These are phyloP conservation scores for Urosaurus nigricauda DNA, from an alignment of 2,797 vertebrate genomes.

Conservation along the genomic window DNA sequence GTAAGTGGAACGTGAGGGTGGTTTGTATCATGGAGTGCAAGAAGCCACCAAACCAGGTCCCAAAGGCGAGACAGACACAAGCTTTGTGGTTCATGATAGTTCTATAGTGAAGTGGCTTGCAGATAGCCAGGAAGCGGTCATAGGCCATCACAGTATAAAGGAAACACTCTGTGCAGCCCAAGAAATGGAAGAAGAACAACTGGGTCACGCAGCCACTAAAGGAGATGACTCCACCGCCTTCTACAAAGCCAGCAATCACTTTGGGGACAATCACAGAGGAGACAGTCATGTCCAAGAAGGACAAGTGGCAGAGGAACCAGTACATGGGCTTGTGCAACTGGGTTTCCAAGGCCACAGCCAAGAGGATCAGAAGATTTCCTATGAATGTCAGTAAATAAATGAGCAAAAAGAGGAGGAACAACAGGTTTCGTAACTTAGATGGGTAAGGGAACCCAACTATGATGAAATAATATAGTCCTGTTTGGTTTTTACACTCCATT, in stretches of 20 bases:
- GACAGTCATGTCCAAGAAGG: conserved; percentile 72
- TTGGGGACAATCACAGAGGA: conserved; percentile 72
- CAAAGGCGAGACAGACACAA: conserved; percentile 65
- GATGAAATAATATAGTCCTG: conserved; percentile 59
- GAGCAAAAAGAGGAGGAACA: conserved; percentile 66
- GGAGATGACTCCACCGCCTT: conserved; percentile 57
- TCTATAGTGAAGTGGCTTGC: conserved; percentile 68
- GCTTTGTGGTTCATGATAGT: conserved; percentile 60
- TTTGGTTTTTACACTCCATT: conserved; percentile 62
- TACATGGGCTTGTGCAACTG: conserved; percentile 71
- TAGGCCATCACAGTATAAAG: conserved; percentile 74
- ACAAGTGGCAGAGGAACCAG: conserved; percentile 73
- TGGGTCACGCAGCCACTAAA: conserved; percentile 68
- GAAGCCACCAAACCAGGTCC: conserved; percentile 70
- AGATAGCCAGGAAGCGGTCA: conserved; percentile 72
- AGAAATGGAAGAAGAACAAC: conserved; percentile 72
- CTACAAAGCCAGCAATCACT: conserved; percentile 67
- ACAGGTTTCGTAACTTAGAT: conserved; percentile 17
- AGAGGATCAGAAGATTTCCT: conserved; percentile 70
- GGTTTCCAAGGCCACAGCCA: conserved; percentile 56
- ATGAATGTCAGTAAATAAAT: conserved; percentile 66
- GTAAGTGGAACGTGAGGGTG: conserved; percentile 62
- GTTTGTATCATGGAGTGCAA: conserved; percentile 71
- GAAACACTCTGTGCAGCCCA: conserved; percentile 74
- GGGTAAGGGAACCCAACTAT: conserved; percentile 64